Base-by-base conservation (phyloP, 2,797 vertebrate species). In the Nasua narica region DNA sequence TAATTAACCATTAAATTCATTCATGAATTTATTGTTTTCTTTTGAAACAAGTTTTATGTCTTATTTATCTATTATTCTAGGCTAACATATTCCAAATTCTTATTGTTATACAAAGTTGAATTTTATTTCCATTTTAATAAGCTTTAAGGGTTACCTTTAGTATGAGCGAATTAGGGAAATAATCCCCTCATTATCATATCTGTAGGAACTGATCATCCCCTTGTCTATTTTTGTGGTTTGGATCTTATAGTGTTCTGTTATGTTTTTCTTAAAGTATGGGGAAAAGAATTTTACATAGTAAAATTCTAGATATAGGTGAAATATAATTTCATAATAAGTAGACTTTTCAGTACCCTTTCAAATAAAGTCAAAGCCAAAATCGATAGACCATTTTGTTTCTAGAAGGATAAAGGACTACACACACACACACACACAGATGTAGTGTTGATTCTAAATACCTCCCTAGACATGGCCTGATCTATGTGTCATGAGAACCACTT, bases 1-100 rank as follows among this genome's bases (percentile, higher is more conserved):
- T 67, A 81, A 81, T 79, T 50, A 84, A 29, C 35, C 46, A 52
- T 3, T 37, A 88, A 85, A 87, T 40, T 91, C 48, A 35, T 60
- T 95, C 62, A 74, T 70, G 67, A 86, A 69, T 92, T 93, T 91
- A 37, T 15, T 65, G 35, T 95, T 87, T 93, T 86, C 32, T 91
- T 84, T 87, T 40, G 6, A 89, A 89, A 48, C 37, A 19, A 76
- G 13, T 35, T 87, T 40, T 81, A 37, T n/a, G 32, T 65, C 32
- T 65, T n/a, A 65, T 81, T 82, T 85, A 27, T 37, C 70, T 87
- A 60, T 37, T 91, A 67, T 78, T 37, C 27, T 48, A 76, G 6
- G 18, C 14, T 74, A 69, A 40, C 37, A 32, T 37, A 88, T 37
- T 82, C n/a, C 7, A 92, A 76, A 78, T 70, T 56, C 27, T 88